These are phyloP conservation scores for Meriones unguiculatus DNA, from an alignment of 2,113 vertebrate species.

Conservation along the genomic window DNA sequence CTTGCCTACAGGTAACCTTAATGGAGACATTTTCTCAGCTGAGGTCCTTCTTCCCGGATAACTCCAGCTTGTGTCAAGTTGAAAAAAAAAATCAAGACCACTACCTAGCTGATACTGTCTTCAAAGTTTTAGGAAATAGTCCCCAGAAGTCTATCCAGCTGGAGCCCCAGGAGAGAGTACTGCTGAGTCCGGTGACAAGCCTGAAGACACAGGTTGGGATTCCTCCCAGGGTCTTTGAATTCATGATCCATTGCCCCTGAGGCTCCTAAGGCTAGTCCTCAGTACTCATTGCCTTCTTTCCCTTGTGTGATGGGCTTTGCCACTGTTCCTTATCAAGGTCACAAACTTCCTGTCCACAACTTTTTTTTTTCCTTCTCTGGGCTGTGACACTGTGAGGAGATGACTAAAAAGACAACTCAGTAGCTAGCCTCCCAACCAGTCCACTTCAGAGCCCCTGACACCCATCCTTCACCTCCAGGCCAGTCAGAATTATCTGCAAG, in stretches of 20 bases:
- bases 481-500: neutral
- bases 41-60: neutral
- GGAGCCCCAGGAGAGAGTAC: neutral
- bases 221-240: neutral
- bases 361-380: neutral
- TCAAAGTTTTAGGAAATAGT: neutral
- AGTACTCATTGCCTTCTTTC: neutral
- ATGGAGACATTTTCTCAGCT: neutral
- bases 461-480: neutral
- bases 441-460: neutral
- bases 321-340: rapidly evolving
- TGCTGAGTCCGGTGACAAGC: neutral
- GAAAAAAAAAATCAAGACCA: neutral
- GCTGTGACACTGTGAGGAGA: neutral
- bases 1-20: neutral
- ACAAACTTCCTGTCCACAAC: rapidly evolving
- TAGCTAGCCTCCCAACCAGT: neutral
- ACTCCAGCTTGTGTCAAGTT: neutral
- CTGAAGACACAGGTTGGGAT: rapidly evolving
- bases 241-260: neutral
- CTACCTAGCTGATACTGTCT: neutral
- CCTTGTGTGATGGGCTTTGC: neutral
- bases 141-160: neutral
- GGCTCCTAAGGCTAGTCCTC: neutral
- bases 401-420: neutral